Base-by-base conservation (phyloP, 2,797 vertebrate species). In the Clarias pachynema region DNA sequence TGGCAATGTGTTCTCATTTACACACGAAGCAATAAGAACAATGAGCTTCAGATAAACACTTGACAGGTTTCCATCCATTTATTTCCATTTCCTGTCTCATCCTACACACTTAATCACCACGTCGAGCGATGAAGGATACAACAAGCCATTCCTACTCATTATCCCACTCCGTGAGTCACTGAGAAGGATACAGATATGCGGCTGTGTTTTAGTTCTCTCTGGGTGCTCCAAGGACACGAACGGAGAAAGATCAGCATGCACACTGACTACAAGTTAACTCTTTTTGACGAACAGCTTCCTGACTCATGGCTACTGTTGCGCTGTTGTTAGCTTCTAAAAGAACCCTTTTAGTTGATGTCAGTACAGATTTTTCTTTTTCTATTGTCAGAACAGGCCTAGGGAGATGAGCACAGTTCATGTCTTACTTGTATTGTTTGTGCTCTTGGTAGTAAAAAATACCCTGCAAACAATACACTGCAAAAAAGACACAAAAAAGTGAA, bases 81-180 rank as follows among this genome's bases (percentile, higher is more conserved):
- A 5, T 86, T 89, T 91, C 86, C 83, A 85, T 91, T 91, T 89
- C 74, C 86, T 84, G 87, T 86, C 37, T 37, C 92, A 90, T 87
- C 68, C 69, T 8, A 83, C 84, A 77, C 89, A 89, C 92, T 93
- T 92, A 93, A 93, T 94, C 92, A 93, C 84, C 69, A 87, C 94
- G 91, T 94, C 91, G 87, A 85, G 89, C 85, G 68, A 87, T 86
- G 83, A 74, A 63, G 24, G 65, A 87, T 83, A 85, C 70, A 78
- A 85, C 68, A 75, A 44, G 78, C 26, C 85, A 62, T 79, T 16
- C 66, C 68, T 84, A 63, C 86, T 84, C 82, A 74, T 88, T 81
- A 81, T 75, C 75, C 87, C 85, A 56, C 84, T 86, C 78, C 87
- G 81, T 87, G 90, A 91, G 77, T 89, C 87, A 87, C 83, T 87